phyloP scores from a whole-genome alignment of 1,140 invertebrate species.

The Argopecten irradians region DNA sequence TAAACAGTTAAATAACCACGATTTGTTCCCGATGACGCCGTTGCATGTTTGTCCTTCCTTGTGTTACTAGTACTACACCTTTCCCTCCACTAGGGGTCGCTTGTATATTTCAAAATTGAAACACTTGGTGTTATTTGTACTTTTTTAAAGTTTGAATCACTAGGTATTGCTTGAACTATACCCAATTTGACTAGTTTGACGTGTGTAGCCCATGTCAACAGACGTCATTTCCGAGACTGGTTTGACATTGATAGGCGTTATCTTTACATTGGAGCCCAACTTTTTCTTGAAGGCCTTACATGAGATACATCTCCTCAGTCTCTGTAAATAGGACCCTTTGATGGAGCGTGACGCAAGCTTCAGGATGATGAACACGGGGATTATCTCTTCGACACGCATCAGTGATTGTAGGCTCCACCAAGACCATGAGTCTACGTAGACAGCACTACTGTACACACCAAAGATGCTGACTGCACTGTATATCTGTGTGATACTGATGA shows the following conservation, averaged over 20 bases:
- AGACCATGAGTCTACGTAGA: constrained; percentile 52
- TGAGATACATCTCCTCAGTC: not conserved
- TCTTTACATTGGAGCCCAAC: not conserved
- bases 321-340: not conserved
- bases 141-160: no score
- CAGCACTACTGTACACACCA: constrained; percentile 48
- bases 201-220: not conserved
- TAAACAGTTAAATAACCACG: no score
- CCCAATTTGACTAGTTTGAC: not conserved
- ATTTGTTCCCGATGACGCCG: no score
- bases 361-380: constrained; percentile 40
- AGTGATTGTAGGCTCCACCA: constrained; percentile 60
- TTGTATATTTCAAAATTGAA: no score
- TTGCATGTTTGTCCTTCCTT: no score
- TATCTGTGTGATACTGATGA: constrained; percentile 49
- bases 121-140: no score
- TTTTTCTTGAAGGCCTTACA: not conserved
- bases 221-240: constrained; percentile 1
- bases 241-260: not conserved
- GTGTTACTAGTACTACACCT: no score
- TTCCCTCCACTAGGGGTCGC: no score
- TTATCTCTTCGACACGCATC: constrained; percentile 47
- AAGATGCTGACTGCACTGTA: constrained; percentile 53
- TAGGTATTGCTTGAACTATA: not conserved
- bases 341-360: constrained; percentile 38